Evolutionary conservation across 30 jellyfish, hydroid and myxozoan species (phyloP).

Genomic region (Turritopsis dohrnii): DNA sequence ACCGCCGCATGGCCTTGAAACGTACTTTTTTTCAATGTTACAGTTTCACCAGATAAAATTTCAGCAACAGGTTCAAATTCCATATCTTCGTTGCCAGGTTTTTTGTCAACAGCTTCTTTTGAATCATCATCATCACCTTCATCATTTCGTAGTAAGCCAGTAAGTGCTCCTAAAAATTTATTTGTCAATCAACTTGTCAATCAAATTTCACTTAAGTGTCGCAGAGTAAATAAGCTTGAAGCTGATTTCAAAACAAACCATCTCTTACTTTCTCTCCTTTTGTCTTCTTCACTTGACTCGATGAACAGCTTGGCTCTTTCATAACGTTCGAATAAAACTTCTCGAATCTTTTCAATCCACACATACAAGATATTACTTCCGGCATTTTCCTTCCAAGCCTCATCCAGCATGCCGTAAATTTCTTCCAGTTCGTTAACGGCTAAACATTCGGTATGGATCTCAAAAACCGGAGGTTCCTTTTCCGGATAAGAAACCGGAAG

Average conservation of each 20-base stretch:
- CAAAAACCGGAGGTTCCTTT: slow-evolving; percentile 45
- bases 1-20: slow-evolving; percentile 87
- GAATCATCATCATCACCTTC: background rate
- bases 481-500: slow-evolving; percentile 57
- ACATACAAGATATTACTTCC: slow-evolving; percentile 44
- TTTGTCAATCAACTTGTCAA: too few species aligned
- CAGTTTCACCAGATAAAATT: slow-evolving; percentile 67
- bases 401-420: slow-evolving; percentile 22
- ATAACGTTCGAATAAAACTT: slow-evolving; percentile 39
- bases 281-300: slow-evolving; percentile 31
- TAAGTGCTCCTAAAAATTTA: slow-evolving; percentile 9
- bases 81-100: background rate
- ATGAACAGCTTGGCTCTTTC: slow-evolving; percentile 30
- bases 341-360: slow-evolving; percentile 71
- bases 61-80: slow-evolving; percentile 7
- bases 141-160: slow-evolving; percentile 13
- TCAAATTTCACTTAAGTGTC: too few species aligned
- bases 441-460: slow-evolving; percentile 59
- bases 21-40: slow-evolving; percentile 76
- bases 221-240: too few species aligned
- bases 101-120: background rate
- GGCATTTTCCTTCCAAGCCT: slow-evolving; percentile 51
- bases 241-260: background rate
- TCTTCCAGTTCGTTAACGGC: slow-evolving; percentile 30
- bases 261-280: slow-evolving; percentile 19